Conservation (phyloP, 1,140 invertebrate species). For the Lordiphosa collinella region DNA sequence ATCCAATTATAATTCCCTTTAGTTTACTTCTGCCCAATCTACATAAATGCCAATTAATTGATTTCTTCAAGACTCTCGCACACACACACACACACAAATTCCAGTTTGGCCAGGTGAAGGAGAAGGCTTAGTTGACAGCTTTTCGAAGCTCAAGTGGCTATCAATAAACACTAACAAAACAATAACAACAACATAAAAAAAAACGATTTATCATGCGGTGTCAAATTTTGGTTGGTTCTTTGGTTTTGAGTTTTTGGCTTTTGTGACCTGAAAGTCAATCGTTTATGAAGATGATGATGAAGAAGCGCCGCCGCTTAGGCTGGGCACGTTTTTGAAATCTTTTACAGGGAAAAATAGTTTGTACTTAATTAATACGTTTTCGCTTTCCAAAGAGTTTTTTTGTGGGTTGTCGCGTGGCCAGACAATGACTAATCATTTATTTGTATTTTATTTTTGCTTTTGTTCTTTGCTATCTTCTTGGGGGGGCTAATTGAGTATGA, state of each 20-base stretch:
- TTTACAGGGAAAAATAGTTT: slow-evolving; percentile 40
- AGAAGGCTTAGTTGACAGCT: not conserved
- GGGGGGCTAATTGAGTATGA: slow-evolving; percentile 57
- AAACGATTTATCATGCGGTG: slow-evolving; percentile 31
- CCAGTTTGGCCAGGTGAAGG: slow-evolving; percentile 11
- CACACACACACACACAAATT: slow-evolving; percentile 1
- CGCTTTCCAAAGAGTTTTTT: slow-evolving; percentile 47
- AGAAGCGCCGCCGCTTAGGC: slow-evolving; percentile 34
- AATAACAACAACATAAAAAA: slow-evolving; percentile 1
- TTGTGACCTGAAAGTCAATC: slow-evolving; percentile 36
- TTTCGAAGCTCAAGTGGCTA: not conserved
- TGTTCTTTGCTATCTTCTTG: slow-evolving; percentile 34
- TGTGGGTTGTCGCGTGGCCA: slow-evolving; percentile 54
- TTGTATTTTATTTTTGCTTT: slow-evolving; percentile 18
- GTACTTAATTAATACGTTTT: slow-evolving; percentile 66
- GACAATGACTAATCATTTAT: slow-evolving; percentile 64
- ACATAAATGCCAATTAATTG: slow-evolving; percentile 22
- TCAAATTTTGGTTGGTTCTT: slow-evolving; percentile 25
- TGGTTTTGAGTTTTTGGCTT: not conserved
- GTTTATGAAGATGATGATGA: slow-evolving; percentile 3
- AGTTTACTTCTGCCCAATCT: slow-evolving; percentile 1
- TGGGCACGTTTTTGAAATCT: slow-evolving; percentile 52
- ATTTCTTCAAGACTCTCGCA: not conserved
- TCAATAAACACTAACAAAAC: not conserved
- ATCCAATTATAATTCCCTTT: not conserved